Evolutionary conservation across 2,888 invertebrate species (phyloP), one percentile per base, ranked within the genome.

Genomic region (Eledona agricola): DNA sequence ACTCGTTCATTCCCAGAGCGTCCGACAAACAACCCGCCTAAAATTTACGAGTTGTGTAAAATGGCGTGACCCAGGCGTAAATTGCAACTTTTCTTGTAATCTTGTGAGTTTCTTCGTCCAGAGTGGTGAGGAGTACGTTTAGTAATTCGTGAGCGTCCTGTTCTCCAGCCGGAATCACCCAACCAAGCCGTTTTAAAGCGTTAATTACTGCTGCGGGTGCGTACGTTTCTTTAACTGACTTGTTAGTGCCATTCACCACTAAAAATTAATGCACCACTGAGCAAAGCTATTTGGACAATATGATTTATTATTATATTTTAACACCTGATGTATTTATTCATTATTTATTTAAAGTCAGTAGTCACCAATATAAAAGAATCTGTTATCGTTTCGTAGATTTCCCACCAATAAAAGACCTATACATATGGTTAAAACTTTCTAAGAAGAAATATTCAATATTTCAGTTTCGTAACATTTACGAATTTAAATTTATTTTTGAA

Each of bases 101-200:
- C 66, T 80, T 81, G 20, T 79, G 80, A 16, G 83, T 84, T 76
- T 97, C 96, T 71, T 94, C 92, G 71, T 95, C 94, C 34, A 96
- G 79, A 6, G 95, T 93, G n/a, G 90, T 86, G 4, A 95, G 80
- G 63, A 97, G 78, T 4, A 94, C 89, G 74, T 94, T 93, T 64
- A 96, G 86, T 38, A 97, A 76, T 77, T 97, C 96, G 72, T 96
- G 96, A 0, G 95, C 92, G 77, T 97, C 97, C 76, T 96, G 90
- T 78, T 96, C 93, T 59, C 93, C 93, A 11, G 88, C 83, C 0
- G 93, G 88, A 62, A 96, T 91, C 31, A 89, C 87, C 94, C 95
- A 96, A 7, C 91, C 87, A 0, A 90, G 81, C 1, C 84, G 80
- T 11, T 87, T 79, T 3, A 96, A 78, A 0, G 91, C 87, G 55